A percentile compares a stretch with the other conserved stretches of the same genome.
phyloP scores from a whole-genome alignment of 2,888 invertebrate species.

The Isoperla grammatica region DNA sequence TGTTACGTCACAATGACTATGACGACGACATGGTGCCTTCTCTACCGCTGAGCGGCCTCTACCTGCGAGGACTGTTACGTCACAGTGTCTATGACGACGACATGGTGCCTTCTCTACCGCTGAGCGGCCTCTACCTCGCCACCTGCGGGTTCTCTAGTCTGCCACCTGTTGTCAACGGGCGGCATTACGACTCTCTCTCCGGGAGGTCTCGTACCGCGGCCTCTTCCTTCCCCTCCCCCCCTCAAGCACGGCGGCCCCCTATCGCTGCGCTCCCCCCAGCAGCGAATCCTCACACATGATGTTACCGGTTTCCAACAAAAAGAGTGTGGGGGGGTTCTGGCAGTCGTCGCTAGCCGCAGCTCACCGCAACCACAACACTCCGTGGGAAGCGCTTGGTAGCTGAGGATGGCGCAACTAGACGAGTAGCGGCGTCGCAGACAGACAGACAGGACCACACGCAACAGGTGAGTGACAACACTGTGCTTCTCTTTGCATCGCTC shows the following conservation, averaged over 20 bases:
- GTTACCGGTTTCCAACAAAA: conserved; percentile 26
- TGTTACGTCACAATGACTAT: too few species aligned
- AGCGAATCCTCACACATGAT: conserved; percentile 24
- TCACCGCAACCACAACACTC: neutral
- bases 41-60: too few species aligned
- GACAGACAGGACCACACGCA: neutral
- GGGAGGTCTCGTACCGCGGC: conserved; percentile 21
- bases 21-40: too few species aligned
- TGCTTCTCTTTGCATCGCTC: too few species aligned
- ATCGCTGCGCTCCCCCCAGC: conserved; percentile 25
- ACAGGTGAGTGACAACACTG: too few species aligned
- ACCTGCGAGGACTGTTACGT: too few species aligned
- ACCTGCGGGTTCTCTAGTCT: neutral
- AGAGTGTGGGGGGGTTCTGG: neutral
- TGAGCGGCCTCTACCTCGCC: neutral
- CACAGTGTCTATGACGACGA: too few species aligned
- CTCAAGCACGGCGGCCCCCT: conserved; percentile 19
- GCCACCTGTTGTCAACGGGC: conserved; percentile 27
- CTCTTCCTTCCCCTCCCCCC: conserved; percentile 16
- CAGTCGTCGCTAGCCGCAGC: neutral
- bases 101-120: too few species aligned
- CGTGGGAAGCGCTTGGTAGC: neutral
- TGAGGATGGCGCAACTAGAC: neutral
- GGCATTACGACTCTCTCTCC: conserved; percentile 18
- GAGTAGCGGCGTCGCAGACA: neutral